Evolutionary conservation across 2,113 vertebrate species (phyloP).

Genomic region (Acanthisitta chloris): DNA sequence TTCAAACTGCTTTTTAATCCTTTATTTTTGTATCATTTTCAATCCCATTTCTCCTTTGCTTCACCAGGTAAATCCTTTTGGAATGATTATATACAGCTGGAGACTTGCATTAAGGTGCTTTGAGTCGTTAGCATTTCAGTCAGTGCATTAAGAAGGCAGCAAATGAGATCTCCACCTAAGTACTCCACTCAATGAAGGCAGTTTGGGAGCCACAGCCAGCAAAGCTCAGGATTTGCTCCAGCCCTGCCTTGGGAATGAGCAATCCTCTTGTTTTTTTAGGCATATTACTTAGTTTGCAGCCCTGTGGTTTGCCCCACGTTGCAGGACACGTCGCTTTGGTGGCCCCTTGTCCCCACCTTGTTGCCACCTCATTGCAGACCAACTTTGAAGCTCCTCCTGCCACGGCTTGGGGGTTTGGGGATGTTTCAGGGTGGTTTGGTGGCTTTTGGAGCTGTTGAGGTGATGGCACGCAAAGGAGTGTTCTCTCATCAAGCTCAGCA

Average conservation of each 20-base stretch:
- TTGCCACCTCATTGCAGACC: neutral
- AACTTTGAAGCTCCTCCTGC: neutral
- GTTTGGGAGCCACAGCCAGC: neutral
- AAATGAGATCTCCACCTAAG: constrained; percentile 3
- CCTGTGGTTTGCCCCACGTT: neutral
- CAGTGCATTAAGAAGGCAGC: constrained; percentile 63
- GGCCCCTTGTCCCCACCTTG: neutral
- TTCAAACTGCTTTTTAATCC: neutral
- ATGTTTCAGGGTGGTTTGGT: neutral
- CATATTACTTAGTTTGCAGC: neutral
- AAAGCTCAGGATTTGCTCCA: neutral
- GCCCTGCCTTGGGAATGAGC: neutral
- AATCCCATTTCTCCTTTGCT: neutral
- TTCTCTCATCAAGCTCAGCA: neutral
- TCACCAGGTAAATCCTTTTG: neutral
- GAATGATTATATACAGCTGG: constrained; percentile 59
- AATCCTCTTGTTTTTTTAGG: neutral
- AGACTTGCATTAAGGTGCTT: constrained; percentile 66
- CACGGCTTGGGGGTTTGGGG: fast-evolving
- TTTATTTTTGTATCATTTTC: no score
- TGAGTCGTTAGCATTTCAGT: neutral
- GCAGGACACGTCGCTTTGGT: fast-evolving
- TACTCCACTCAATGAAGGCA: neutral
- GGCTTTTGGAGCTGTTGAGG: neutral
- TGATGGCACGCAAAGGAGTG: neutral